These are phyloP conservation scores for Pseudochaenichthys georgianus DNA, from an alignment of 2,797 vertebrate genomes.

Conservation along the genomic window DNA sequence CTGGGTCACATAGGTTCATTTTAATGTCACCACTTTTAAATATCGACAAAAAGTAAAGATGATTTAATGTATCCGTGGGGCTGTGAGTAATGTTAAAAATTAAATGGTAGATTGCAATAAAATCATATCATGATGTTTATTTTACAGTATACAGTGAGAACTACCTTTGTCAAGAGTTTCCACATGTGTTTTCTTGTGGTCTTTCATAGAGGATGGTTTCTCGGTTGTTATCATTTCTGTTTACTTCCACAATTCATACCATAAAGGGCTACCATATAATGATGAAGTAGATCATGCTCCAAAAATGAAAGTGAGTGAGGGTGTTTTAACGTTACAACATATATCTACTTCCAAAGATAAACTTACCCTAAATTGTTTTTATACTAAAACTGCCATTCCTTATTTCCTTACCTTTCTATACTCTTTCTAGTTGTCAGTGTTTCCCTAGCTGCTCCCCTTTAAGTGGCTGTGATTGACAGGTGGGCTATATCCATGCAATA, in stretches of 20 bases:
- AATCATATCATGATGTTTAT: background rate
- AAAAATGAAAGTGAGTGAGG: background rate
- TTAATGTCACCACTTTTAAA: background rate
- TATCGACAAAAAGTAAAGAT: background rate
- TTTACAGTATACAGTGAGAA: background rate
- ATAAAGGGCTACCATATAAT: background rate
- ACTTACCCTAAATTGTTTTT: conserved; percentile 8
- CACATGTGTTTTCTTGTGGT: background rate
- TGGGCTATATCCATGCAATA: conserved; percentile 87
- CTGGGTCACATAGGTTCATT: background rate
- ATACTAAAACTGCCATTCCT: conserved; percentile 2
- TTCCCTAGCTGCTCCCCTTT: conserved; percentile 68
- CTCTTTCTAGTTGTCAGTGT: conserved; percentile 64
- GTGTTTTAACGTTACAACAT: background rate
- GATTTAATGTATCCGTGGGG: background rate
- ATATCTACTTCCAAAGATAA: conserved; percentile 11
- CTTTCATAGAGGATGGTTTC: background rate
- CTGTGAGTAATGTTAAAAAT: background rate
- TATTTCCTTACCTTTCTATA: conserved; percentile 17
- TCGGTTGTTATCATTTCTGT: background rate
- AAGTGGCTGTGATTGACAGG: conserved; percentile 86
- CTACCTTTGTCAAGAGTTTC: background rate
- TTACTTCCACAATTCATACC: background rate
- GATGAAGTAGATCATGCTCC: background rate
- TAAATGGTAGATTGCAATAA: background rate